Conservation (phyloP, 2,797 vertebrate genomes). For the Darevskia nairensis region DNA sequence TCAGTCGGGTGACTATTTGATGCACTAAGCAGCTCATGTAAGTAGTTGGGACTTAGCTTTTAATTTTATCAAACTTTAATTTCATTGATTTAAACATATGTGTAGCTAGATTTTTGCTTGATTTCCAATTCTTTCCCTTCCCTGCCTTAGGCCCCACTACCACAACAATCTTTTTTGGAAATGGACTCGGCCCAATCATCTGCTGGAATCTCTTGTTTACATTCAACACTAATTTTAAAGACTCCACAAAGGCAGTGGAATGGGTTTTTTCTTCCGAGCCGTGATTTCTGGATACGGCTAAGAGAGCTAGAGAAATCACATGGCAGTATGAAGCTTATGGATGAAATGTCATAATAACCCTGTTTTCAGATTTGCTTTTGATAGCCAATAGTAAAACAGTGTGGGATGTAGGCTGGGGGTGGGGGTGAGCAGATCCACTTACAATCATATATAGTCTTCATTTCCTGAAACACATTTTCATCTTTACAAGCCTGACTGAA, state of each 20-base stretch:
- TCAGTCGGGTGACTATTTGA: background rate
- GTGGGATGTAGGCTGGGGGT: background rate
- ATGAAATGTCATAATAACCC: background rate
- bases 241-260: slow-evolving; percentile 37
- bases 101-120: slow-evolving; percentile 9
- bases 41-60: background rate
- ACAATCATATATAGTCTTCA: slow-evolving; percentile 23
- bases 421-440: background rate
- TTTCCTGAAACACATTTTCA: slow-evolving; percentile 30
- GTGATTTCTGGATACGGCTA: slow-evolving; percentile 27
- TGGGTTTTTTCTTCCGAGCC: background rate
- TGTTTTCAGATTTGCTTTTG: slow-evolving; percentile 27
- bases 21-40: background rate
- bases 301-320: slow-evolving; percentile 44
- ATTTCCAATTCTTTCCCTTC: background rate
- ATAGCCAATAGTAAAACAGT: background rate
- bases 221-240: slow-evolving; percentile 48
- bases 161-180: slow-evolving; percentile 24
- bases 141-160: background rate
- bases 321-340: slow-evolving; percentile 24
- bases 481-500: slow-evolving; percentile 6
- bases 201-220: slow-evolving; percentile 23
- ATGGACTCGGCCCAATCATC: background rate
- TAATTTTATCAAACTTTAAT: background rate
- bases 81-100: slow-evolving; percentile 3